Percentiles rank a stretch among this genome's conserved stretches.
phyloP scores from a whole-genome alignment of 2,888 invertebrate genomes.

The Apantesis nais region DNA sequence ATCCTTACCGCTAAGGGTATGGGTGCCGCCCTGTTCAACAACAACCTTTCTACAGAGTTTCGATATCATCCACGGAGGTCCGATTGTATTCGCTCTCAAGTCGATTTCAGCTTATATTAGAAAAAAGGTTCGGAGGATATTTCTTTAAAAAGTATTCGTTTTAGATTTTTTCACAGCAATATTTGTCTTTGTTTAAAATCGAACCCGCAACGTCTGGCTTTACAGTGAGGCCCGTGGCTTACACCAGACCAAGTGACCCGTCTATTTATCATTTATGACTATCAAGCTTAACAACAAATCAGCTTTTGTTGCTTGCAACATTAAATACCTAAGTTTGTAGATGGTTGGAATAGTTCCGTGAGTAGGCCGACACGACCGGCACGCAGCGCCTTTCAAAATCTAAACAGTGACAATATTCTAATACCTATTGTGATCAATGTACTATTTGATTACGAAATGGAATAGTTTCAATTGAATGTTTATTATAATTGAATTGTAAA shows the following conservation, averaged over 20 bases:
- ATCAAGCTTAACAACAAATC: constrained; percentile 26
- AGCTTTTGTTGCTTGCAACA: constrained; percentile 39
- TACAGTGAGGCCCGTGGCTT: too few relatives aligned
- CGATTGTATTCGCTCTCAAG: too few relatives aligned
- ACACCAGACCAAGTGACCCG: background rate
- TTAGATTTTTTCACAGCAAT: too few relatives aligned
- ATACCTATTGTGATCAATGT: background rate
- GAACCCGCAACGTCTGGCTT: too few relatives aligned
- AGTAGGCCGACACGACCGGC: constrained; percentile 49
- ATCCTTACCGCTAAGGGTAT: too few relatives aligned
- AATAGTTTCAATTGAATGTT: background rate
- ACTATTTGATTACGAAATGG: background rate
- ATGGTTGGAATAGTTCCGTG: constrained; percentile 58
- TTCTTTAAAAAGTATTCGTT: too few relatives aligned
- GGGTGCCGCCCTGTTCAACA: too few relatives aligned
- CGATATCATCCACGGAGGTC: too few relatives aligned
- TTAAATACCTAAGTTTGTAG: constrained; percentile 39
- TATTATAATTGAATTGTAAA: background rate
- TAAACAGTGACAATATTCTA: constrained; percentile 35
- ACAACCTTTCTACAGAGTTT: too few relatives aligned
- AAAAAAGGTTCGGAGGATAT: too few relatives aligned
- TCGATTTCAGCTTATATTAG: too few relatives aligned
- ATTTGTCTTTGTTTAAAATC: too few relatives aligned
- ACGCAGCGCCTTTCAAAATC: constrained; percentile 41
- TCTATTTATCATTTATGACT: constrained; percentile 3